A percentile compares a stretch with the other conserved stretches of the same genome.
Evolutionary conservation across 2,113 vertebrate genomes (phyloP).

Genomic region (Sphyrna mokarran): DNA sequence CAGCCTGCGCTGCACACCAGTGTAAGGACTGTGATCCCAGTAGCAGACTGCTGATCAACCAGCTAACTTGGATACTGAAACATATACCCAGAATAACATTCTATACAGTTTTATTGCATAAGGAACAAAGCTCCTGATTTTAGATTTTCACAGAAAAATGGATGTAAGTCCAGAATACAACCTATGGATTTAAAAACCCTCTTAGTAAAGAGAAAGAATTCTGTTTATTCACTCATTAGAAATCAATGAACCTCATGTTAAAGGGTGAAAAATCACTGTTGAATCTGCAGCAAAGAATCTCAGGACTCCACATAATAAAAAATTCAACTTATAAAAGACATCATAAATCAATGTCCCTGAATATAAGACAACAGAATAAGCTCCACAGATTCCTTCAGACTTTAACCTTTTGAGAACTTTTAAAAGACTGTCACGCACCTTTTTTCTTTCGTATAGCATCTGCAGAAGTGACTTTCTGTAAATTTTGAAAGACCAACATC

Average conservation of each 20-base stretch:
- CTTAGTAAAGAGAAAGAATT: not conserved
- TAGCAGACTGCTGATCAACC: not conserved
- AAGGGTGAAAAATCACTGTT: not conserved
- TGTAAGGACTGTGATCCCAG: not conserved
- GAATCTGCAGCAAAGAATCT: not conserved
- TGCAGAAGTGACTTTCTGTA: conserved; percentile 19
- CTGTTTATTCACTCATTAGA: not conserved
- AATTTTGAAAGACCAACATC: not conserved
- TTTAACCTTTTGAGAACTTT: conserved; percentile 8
- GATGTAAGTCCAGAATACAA: not conserved
- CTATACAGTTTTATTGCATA: not conserved
- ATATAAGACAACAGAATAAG: not conserved
- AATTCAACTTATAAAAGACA: not conserved
- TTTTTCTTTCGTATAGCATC: conserved; percentile 36
- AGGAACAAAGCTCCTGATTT: not conserved
- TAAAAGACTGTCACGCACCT: conserved; percentile 18
- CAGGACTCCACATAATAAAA: not conserved
- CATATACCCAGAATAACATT: not conserved
- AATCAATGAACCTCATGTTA: not conserved
- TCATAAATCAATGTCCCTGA: not conserved
- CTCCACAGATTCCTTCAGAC: not conserved
- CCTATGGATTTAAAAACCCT: not conserved
- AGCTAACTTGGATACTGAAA: not conserved
- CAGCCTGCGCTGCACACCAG: not conserved
- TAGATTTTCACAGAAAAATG: not conserved